Evolutionary conservation across 2,888 invertebrate genomes (phyloP).

Genomic region (Bombylius major): DNA sequence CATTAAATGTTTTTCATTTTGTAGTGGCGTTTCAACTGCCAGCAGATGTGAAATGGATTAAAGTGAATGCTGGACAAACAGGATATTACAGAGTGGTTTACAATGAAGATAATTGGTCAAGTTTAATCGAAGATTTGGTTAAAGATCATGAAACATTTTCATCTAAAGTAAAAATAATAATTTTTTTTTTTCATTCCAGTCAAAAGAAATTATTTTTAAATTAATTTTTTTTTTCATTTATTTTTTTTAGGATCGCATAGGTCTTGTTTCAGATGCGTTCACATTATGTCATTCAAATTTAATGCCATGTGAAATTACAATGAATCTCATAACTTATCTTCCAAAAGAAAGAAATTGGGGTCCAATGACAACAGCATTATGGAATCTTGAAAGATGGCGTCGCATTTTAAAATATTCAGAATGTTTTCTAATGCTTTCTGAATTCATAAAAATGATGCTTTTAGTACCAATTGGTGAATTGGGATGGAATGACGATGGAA

Average conservation of each 20-base stretch:
- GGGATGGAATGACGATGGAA: constrained; percentile 33
- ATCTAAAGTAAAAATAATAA: constrained; percentile 23
- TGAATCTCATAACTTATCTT: constrained; percentile 35
- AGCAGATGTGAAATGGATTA: constrained; percentile 35
- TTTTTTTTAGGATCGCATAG: constrained; percentile 30
- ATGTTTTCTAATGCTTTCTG: constrained; percentile 36
- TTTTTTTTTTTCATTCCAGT: background rate
- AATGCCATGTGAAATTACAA: constrained; percentile 34
- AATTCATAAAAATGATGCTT: constrained; percentile 34
- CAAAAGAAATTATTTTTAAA: background rate
- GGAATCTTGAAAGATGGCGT: constrained; percentile 35
- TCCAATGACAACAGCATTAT: constrained; percentile 31
- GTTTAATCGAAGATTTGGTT: constrained; percentile 29
- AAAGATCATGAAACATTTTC: constrained; percentile 29
- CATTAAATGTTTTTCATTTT: background rate
- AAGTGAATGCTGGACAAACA: constrained; percentile 33
- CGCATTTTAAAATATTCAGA: constrained; percentile 38
- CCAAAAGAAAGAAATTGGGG: constrained; percentile 35
- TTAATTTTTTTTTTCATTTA: background rate
- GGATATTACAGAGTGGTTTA: constrained; percentile 36
- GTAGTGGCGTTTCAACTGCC: constrained; percentile 33
- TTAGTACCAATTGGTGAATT: constrained; percentile 30
- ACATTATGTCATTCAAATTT: constrained; percentile 36
- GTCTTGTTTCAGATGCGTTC: constrained; percentile 36
- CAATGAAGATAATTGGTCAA: constrained; percentile 34